These are phyloP conservation scores for Acrobasis consociella DNA, from an alignment of 2,888 invertebrate genomes.

Conservation along the genomic window DNA sequence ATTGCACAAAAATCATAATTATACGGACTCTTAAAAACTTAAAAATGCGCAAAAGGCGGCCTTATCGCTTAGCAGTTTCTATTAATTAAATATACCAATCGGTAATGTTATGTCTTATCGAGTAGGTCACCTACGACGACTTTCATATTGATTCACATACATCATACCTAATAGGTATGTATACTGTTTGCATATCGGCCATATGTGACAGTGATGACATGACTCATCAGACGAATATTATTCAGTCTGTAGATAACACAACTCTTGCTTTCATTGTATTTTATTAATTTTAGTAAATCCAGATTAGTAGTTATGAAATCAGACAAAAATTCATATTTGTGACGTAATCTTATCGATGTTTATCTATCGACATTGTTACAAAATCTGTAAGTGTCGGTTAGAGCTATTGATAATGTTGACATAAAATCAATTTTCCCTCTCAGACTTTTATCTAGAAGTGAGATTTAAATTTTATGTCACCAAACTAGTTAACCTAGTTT, in stretches of 20 bases:
- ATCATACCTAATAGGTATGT: neutral
- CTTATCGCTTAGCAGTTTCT: too few species aligned
- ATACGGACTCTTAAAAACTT: too few species aligned
- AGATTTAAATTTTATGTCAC: too few species aligned
- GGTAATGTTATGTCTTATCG: too few species aligned
- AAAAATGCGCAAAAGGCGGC: too few species aligned
- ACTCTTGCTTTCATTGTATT: neutral
- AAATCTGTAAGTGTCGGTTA: neutral
- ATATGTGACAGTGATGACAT: neutral
- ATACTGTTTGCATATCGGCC: neutral
- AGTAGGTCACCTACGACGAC: too few species aligned
- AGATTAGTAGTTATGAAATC: neutral
- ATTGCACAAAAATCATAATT: too few species aligned
- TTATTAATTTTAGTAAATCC: neutral
- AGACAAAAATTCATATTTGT: neutral
- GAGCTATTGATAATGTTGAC: conserved; percentile 1
- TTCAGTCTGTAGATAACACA: neutral
- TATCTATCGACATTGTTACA: neutral
- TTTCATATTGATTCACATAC: too few species aligned
- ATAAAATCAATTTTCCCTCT: conserved; percentile 6
- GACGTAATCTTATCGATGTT: conserved; percentile 1
- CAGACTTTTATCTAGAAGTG: neutral
- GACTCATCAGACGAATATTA: neutral
- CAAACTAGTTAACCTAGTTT: too few species aligned
- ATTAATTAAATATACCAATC: too few species aligned